Conservation (phyloP, 2,888 invertebrate species). For the Allophyes oxyacanthae region DNA sequence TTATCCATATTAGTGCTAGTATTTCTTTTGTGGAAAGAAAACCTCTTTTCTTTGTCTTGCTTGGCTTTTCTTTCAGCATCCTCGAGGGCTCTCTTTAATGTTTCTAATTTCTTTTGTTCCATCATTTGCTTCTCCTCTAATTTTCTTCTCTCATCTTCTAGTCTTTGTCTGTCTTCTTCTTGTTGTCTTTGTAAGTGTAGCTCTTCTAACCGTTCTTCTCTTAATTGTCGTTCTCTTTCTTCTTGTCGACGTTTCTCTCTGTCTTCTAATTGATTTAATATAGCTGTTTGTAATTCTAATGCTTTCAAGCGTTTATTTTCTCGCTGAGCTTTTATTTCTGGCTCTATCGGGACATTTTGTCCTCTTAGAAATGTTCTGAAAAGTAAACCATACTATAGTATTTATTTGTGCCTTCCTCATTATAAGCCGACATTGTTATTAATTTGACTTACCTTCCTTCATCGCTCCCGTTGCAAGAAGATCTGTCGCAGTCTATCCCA, state of each 20-base stretch:
- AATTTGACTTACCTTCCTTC: conserved; percentile 77
- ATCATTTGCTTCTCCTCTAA: conserved; percentile 92
- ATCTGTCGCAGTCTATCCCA: conserved; percentile 82
- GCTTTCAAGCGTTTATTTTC: conserved; percentile 95
- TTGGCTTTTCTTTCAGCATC: conserved; percentile 93
- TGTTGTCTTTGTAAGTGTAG: conserved; percentile 93
- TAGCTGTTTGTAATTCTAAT: conserved; percentile 95
- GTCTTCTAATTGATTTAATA: conserved; percentile 95
- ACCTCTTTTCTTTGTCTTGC: conserved; percentile 90
- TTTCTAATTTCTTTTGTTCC: conserved; percentile 92
- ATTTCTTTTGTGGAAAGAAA: conserved; percentile 74
- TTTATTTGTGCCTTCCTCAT: neutral
- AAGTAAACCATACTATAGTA: neutral
- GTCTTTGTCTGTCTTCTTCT: conserved; percentile 91
- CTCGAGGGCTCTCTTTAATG: conserved; percentile 93
- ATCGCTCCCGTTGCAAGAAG: conserved; percentile 84
- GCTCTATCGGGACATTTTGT: conserved; percentile 95
- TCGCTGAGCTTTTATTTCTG: conserved; percentile 93
- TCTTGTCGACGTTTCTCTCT: conserved; percentile 93
- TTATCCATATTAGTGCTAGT: conserved; percentile 54
- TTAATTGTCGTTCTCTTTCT: conserved; percentile 92
- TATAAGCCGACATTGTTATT: neutral
- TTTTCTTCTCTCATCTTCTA: conserved; percentile 92
- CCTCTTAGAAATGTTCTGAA: conserved; percentile 93
- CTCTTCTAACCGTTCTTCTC: conserved; percentile 95